Conservation (phyloP, 2,113 vertebrate species). For the Monarcha castaneiventris region DNA sequence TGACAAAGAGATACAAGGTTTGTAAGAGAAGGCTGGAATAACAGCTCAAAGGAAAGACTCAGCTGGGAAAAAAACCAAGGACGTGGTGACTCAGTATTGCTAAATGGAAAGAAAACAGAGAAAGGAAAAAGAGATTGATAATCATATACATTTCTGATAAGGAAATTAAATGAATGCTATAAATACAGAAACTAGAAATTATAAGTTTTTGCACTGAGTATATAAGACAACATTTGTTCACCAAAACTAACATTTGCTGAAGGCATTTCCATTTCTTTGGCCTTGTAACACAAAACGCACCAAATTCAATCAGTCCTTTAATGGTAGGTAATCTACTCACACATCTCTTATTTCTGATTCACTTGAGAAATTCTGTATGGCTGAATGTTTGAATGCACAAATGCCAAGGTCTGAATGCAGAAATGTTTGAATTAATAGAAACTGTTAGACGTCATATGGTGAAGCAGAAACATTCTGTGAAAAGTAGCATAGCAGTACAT, state of each 20-base stretch:
- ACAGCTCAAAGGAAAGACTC: not conserved
- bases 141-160: not conserved
- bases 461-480: not conserved
- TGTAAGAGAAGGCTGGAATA: not conserved
- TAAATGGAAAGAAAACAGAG: not conserved
- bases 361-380: not conserved
- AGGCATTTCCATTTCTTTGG: not conserved
- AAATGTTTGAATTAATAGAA: not conserved
- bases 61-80: not conserved
- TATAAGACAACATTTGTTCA: not conserved
- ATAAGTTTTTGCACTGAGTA: not conserved
- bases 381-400: not conserved
- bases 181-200: not conserved
- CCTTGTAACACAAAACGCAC: not conserved
- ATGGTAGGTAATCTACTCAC: not conserved
- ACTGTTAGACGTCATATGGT: not conserved
- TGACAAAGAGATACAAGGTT: not conserved
- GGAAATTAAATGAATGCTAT: not conserved
- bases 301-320: not conserved
- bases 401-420: not conserved
- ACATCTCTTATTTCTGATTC: not conserved
- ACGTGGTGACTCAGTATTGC: not conserved
- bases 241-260: not conserved
- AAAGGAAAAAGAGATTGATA: not conserved
- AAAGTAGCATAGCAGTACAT: not conserved